Conservation (phyloP, 2,888 invertebrate genomes). For the Spodoptera picta region DNA sequence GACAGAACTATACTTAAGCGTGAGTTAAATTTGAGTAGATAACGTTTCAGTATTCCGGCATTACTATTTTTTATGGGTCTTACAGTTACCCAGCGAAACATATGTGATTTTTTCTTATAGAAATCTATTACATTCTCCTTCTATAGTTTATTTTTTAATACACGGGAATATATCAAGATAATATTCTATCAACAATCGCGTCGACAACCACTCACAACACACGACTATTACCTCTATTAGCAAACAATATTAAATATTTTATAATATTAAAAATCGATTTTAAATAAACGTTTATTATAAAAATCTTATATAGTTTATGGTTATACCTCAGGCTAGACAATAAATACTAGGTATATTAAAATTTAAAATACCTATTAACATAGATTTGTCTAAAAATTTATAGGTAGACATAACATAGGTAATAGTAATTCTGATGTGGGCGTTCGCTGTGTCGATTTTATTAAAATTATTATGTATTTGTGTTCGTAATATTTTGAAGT, state of each 20-base stretch:
- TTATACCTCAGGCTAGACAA: constrained; percentile 43
- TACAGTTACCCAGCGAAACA: no score
- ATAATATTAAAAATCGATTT: constrained; percentile 33
- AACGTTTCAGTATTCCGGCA: no score
- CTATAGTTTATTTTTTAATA: no score
- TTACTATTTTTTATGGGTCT: no score
- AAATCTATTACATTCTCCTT: no score
- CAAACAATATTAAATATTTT: constrained; percentile 3
- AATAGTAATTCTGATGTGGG: constrained; percentile 30
- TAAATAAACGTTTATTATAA: constrained; percentile 49
- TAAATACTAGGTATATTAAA: constrained; percentile 7
- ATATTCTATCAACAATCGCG: no score
- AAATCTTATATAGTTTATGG: constrained; percentile 44
- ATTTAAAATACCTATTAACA: constrained; percentile 21
- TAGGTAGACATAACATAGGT: constrained; percentile 1
- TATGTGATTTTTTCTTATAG: no score
- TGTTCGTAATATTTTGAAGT: constrained; percentile 26
- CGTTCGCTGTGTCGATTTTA: constrained; percentile 26
- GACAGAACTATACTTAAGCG: no score
- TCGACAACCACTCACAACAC: no score
- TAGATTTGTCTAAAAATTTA: constrained; percentile 23
- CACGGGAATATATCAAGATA: no score
- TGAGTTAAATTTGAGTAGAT: no score
- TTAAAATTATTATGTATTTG: constrained; percentile 40
- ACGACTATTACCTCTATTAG: no score